Percentiles rank a stretch among this genome's conserved stretches.
Conservation (phyloP, 1,140 invertebrate genomes). For the Heliconius himera region DNA sequence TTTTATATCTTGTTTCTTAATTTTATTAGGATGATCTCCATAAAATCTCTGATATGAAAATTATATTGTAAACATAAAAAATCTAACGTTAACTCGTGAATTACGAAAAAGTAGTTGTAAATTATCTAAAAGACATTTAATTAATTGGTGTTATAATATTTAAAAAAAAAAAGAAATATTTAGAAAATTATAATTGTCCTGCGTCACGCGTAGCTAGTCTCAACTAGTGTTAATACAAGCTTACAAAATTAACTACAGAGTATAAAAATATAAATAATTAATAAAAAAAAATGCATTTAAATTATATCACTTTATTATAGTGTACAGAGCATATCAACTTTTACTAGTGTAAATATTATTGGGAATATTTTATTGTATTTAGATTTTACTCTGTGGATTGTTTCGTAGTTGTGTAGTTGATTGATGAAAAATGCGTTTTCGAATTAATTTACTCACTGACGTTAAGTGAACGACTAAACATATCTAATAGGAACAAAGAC, state of each 20-base stretch:
- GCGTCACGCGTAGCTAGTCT: conserved; percentile 53
- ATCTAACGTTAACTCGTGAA: not conserved
- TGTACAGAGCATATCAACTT: conserved; percentile 74
- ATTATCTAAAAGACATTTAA: conserved; percentile 41
- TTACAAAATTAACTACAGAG: conserved; percentile 43
- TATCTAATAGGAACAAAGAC: conserved; percentile 23
- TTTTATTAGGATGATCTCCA: not conserved
- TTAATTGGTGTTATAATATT: conserved; percentile 33
- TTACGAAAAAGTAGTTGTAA: conserved; percentile 19
- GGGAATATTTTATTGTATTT: conserved; percentile 19
- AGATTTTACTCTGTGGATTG: conserved; percentile 1
- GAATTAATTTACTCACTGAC: not conserved
- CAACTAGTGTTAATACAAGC: conserved; percentile 49
- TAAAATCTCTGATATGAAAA: not conserved
- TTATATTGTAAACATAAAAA: not conserved
- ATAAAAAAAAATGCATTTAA: conserved; percentile 42
- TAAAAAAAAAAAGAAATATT: conserved; percentile 19
- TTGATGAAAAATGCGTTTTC: not conserved
- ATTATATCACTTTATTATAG: conserved; percentile 52
- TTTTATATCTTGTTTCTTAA: not conserved
- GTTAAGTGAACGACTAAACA: conserved; percentile 24
- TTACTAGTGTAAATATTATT: conserved; percentile 72
- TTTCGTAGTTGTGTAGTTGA: not conserved
- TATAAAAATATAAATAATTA: conserved; percentile 31
- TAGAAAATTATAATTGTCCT: conserved; percentile 37